These are phyloP conservation scores for Oncorhynchus mykiss DNA, from an alignment of 2,113 vertebrate genomes.

Conservation along the genomic window DNA sequence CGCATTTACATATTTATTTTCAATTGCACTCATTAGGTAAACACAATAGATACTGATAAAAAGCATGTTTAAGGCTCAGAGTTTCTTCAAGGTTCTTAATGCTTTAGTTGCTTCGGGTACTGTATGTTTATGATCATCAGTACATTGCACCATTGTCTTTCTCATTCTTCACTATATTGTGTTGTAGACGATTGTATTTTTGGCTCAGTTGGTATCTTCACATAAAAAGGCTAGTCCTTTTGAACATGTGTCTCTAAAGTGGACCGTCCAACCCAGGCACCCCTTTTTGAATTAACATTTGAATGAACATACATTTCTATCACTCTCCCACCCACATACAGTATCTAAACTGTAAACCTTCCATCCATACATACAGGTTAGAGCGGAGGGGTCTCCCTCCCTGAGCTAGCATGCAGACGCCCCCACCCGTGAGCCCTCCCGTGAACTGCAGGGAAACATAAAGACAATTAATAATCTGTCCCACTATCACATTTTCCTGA, in stretches of 20 bases:
- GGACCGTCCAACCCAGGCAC: conserved; percentile 55
- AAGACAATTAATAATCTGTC: conserved; percentile 54
- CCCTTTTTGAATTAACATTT: conserved; percentile 14
- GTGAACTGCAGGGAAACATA: conserved; percentile 80
- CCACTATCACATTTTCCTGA: conserved; percentile 68
- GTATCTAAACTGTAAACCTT: no score
- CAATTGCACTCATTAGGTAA: conserved; percentile 92
- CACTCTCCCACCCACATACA: conserved; percentile 25
- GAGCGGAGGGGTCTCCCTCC: conserved; percentile 67
- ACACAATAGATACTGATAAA: conserved; percentile 90
- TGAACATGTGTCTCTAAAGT: conserved; percentile 62
- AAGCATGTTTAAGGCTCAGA: conserved; percentile 98
- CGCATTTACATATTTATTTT: conserved; percentile 66
- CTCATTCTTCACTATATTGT: conserved; percentile 36
- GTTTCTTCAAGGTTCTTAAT: conserved; percentile 76
- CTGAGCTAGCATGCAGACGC: conserved; percentile 91
- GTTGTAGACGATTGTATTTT: conserved; percentile 66
- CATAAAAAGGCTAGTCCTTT: conserved; percentile 81
- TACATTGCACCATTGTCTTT: conserved; percentile 33
- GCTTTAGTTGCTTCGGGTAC: conserved; percentile 65
- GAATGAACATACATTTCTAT: conserved; percentile 28
- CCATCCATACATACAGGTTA: conserved; percentile 46
- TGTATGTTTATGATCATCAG: conserved; percentile 63
- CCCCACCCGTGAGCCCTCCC: conserved; percentile 52
- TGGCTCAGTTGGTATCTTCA: conserved; percentile 95